Conservation (phyloP, 2,888 invertebrate genomes). For the Drosophila limbata region DNA sequence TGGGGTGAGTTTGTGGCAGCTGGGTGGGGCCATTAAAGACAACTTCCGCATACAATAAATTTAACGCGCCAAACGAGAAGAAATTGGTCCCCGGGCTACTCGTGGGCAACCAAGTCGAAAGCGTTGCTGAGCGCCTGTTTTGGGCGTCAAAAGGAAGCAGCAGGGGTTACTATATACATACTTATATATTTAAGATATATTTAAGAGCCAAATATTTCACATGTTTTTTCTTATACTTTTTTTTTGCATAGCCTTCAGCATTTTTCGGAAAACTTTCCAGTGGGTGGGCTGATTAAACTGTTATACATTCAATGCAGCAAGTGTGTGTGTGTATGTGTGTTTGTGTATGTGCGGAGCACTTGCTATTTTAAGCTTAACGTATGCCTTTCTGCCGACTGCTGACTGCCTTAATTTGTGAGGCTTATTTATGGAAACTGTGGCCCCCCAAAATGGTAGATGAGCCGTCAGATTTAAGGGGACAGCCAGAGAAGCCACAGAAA, state of each 20-base stretch:
- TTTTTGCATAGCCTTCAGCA: slow-evolving; percentile 26
- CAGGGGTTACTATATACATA: slow-evolving; percentile 1
- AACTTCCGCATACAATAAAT: slow-evolving; percentile 80
- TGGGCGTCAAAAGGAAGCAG: not conserved
- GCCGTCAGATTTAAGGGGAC: slow-evolving; percentile 18
- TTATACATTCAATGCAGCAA: slow-evolving; percentile 35
- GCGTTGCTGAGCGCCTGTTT: slow-evolving; percentile 26
- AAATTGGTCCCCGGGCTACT: slow-evolving; percentile 44
- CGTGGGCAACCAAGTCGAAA: slow-evolving; percentile 42
- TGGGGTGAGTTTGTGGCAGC: slow-evolving; percentile 41
- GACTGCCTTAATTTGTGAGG: slow-evolving; percentile 65
- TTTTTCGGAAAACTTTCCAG: slow-evolving; percentile 19
- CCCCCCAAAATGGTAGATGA: slow-evolving; percentile 28
- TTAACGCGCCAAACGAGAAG: slow-evolving; percentile 57
- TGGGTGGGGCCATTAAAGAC: slow-evolving; percentile 72
- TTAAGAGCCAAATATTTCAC: slow-evolving; percentile 23
- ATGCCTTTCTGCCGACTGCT: slow-evolving; percentile 18
- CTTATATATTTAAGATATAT: slow-evolving; percentile 1
- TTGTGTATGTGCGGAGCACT: not conserved
- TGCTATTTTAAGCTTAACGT: slow-evolving; percentile 21
- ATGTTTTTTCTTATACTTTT: slow-evolving; percentile 18
- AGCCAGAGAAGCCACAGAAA: slow-evolving; percentile 28
- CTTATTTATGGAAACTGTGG: slow-evolving; percentile 56
- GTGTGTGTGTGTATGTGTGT: not conserved
- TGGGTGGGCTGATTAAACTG: slow-evolving; percentile 60